Percentiles rank a stretch among this genome's conserved stretches.
Evolutionary conservation across 1,140 invertebrate species (phyloP).

Genomic region (Acromyrmex charruanus): DNA sequence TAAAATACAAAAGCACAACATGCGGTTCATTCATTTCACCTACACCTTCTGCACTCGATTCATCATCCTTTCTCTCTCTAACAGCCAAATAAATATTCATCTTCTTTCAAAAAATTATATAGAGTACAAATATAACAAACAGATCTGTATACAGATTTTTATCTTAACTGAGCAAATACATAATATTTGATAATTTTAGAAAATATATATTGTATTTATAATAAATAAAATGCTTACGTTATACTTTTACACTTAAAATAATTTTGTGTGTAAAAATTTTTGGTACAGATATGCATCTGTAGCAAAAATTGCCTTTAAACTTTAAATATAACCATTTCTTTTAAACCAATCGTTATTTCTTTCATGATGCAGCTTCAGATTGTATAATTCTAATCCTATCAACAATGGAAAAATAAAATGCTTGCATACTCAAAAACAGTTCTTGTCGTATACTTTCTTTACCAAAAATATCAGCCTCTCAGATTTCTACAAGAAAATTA

Average conservation of each 20-base stretch:
- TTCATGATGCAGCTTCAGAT: not conserved
- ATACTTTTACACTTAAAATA: not conserved
- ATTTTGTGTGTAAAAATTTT: not conserved
- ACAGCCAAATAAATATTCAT: not conserved
- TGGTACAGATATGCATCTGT: not conserved
- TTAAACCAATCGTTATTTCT: not conserved
- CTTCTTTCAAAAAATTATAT: not conserved
- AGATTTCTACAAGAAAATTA: not conserved
- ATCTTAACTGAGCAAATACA: not conserved
- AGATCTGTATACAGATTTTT: not conserved
- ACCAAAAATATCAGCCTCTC: not conserved
- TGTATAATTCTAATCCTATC: not conserved
- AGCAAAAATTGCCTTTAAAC: not conserved
- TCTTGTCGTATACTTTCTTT: not conserved
- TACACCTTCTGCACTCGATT: not conserved
- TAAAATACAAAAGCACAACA: constrained; percentile 9
- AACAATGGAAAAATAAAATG: not conserved
- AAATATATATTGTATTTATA: not conserved
- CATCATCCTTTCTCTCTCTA: not conserved
- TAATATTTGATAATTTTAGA: not conserved
- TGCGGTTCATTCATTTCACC: not conserved
- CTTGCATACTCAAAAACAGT: not conserved
- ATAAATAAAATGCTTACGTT: not conserved
- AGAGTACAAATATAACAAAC: not conserved
- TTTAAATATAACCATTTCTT: not conserved